Base-by-base conservation (phyloP, 1,140 invertebrate species). In the Eubasilissa regina region DNA sequence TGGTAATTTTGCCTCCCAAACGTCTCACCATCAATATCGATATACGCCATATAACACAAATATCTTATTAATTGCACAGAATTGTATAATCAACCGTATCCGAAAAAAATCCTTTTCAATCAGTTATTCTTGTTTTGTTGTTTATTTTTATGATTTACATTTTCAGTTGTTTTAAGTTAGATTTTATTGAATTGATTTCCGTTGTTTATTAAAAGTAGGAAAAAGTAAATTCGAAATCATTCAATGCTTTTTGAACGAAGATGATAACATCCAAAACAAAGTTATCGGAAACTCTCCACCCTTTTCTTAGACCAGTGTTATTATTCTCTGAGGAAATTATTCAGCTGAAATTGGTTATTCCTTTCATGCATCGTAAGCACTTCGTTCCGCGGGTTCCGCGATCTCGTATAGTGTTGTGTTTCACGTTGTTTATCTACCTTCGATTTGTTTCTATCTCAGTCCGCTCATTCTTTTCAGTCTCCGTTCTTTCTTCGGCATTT, bases 271-370 rank as follows among this genome's bases (percentile, higher is more conserved):
- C 19, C 60, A 51, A 35, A 51, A 51, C 48, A 51, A 64, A 64
- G 60, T 64, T 68, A 48, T 68, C 15, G 7, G 64, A 68, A 43
- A 21, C 44, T 68, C 53, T 73, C 51, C 68, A 19, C 47, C 15
- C 53, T 55, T 55, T 73, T 35, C 47, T 73, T 13, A 55, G 48
- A 11, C 51, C 68, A 73, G 48, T 53, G 51, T 73, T 73, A 73
- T 73, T 73, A 73, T 73, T 55, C 68, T 73, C 68, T 25, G 47
- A 73, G 68, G 48, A 73, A 73, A 73, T 73, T 73, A 73, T 73
- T 73, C 68, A 73, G 48, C 19, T 73, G 68, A 73, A 55, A 73
- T 73, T 73, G 68, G 68, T 73, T 73, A 73, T 73, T 53, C 25
- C 68, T 55, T 73, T 73, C 68, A 73, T 55, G 68, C 68, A 73